phyloP scores from a whole-genome alignment of 1,140 invertebrate species.

The Eurytemora carolleeae region DNA sequence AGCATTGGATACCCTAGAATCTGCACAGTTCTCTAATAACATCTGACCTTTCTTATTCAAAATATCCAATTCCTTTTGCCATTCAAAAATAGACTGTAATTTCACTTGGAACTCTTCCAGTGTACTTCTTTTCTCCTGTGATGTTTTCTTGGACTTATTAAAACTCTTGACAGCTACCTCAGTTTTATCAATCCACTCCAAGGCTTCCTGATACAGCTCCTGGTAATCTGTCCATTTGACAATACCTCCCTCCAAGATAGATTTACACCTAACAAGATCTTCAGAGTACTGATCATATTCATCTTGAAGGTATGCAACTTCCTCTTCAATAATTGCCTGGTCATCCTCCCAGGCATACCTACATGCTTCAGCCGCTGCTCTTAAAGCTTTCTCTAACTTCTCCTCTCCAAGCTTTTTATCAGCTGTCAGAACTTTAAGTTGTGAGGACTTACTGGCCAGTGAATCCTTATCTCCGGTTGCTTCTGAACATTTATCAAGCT shows the following conservation, averaged over 20 bases:
- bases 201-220: slow-evolving; percentile 69
- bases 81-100: slow-evolving; percentile 71
- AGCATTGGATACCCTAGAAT: slow-evolving; percentile 76
- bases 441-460: slow-evolving; percentile 56
- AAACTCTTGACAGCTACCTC: slow-evolving; percentile 68
- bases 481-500: slow-evolving; percentile 75
- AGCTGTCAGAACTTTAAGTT: slow-evolving; percentile 59
- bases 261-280: slow-evolving; percentile 48
- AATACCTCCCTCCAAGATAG: slow-evolving; percentile 62
- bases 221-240: slow-evolving; percentile 90
- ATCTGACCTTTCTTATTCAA: slow-evolving; percentile 78
- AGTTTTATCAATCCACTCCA: slow-evolving; percentile 67
- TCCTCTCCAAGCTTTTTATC: slow-evolving; percentile 48
- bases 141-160: slow-evolving; percentile 65
- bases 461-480: slow-evolving; percentile 81
- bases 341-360: slow-evolving; percentile 61
- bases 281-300: slow-evolving; percentile 25
- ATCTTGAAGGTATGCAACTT: slow-evolving; percentile 66
- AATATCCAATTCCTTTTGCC: slow-evolving; percentile 74
- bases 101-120: slow-evolving; percentile 64
- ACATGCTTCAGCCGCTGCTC: slow-evolving; percentile 58
- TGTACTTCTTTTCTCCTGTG: slow-evolving; percentile 69
- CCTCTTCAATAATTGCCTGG: slow-evolving; percentile 71
- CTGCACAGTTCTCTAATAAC: slow-evolving; percentile 69
- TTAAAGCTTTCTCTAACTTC: slow-evolving; percentile 56